Base-by-base conservation (phyloP, 2,797 vertebrate species). In the Brachymystax lenok region DNA sequence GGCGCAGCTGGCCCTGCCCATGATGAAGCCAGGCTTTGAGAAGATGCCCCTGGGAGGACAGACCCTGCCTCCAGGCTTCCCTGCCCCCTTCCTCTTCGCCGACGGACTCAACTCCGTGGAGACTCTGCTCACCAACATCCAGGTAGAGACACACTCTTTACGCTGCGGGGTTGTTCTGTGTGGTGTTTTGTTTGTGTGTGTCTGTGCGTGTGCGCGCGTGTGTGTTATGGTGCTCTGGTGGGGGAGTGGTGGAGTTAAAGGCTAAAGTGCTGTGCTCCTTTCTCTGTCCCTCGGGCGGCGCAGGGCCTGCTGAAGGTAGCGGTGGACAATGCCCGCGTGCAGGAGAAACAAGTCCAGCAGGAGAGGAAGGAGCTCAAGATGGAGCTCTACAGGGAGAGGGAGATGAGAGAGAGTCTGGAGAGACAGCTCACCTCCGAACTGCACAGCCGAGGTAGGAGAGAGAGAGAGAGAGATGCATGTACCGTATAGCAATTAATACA, bases 281-380 rank as follows among this genome's bases (percentile, higher is more conserved):
- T 61, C 56, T 61, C 16, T 61, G 56, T 61, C 56, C 56, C 56
- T 61, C n/a, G 56, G 56, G 56, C 56, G 56, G 74, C 83, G 79
- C 92, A 99, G 98, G 98, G 98, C 79, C 95, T 99, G 77, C 94
- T 99, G 86, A 99, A 99, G 91, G 98, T 99, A 92, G 98, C 98
- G 79, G 98, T 99, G 88, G 98, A 99, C 93, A 99, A 99, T 72
- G 98, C 98, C 12, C 95, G 98, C 82, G 98, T 97, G 92, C 98
- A 99, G 95, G 98, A 99, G 92, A 99, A 99, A 89, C 98, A 99
- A 87, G 97, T 99, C 80, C 98, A 99, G 86, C 95, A 99, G 94
- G 98, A 99, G 94, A 99, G 99, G 94, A 99, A 98, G 3, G 98
- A 99, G 92, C 92, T 99, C 92, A 99, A 99, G 95, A 98, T 99